Evolutionary conservation across 1,140 invertebrate genomes (phyloP).

Genomic region (Hesperophylax magnus): DNA sequence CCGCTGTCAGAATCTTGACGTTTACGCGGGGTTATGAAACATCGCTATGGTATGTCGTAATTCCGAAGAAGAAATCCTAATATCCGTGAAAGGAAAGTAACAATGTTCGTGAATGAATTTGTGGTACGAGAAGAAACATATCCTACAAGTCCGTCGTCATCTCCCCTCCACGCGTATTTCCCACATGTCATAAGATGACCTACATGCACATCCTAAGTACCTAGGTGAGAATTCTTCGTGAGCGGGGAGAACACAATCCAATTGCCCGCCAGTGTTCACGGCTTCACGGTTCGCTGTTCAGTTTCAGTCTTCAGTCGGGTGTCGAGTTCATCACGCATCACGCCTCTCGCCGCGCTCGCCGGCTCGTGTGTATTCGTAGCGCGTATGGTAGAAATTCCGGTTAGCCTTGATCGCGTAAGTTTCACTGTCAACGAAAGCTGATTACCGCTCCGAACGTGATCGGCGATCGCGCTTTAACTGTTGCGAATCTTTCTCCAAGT

Average conservation of each 20-base stretch:
- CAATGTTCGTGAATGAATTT: slow-evolving; percentile 14
- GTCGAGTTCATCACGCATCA: slow-evolving; percentile 23
- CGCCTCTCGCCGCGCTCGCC: not conserved
- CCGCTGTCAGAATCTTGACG: not conserved
- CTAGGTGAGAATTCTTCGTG: slow-evolving; percentile 41
- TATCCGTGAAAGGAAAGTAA: slow-evolving; percentile 37
- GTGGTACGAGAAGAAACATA: not conserved
- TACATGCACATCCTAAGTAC: slow-evolving; percentile 41
- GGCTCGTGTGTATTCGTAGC: not conserved
- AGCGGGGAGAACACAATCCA: slow-evolving; percentile 49
- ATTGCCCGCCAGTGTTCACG: slow-evolving; percentile 38
- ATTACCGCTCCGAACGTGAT: not conserved
- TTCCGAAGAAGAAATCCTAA: slow-evolving; percentile 10
- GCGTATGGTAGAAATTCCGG: slow-evolving; percentile 29
- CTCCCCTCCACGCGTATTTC: slow-evolving; percentile 33
- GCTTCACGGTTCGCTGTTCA: no score
- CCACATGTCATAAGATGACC: slow-evolving; percentile 42
- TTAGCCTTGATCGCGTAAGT: slow-evolving; percentile 40
- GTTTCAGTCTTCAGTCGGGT: no score
- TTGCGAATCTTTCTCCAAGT: not conserved
- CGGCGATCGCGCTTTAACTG: slow-evolving; percentile 1
- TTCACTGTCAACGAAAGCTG: slow-evolving; percentile 45
- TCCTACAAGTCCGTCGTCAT: slow-evolving; percentile 12
- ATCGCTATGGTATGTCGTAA: slow-evolving; percentile 9
- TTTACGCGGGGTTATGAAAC: slow-evolving; percentile 20